Base-by-base conservation (phyloP, 2,888 invertebrate genomes). In the Clunio marinus region DNA sequence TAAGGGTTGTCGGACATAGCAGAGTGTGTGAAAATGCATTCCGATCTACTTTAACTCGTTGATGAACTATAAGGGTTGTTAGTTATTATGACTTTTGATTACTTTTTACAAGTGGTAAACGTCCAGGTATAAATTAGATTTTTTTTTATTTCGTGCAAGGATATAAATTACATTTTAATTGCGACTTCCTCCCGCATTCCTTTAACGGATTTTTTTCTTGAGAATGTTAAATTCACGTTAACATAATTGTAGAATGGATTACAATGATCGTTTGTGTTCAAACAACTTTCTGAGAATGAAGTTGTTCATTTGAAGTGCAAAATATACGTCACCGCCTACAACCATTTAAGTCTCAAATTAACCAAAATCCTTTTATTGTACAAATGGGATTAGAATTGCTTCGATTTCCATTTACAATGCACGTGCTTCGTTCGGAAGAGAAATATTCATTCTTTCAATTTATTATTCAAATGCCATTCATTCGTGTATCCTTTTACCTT, bases 21-120 rank as follows among this genome's bases (percentile, higher is more conserved):
- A 4, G 66, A 66, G 51, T 66, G 66, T 66, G 66, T 66, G 66
- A 66, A 66, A 66, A 63, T 22, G 55, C 28, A 66, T 10, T 51
- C 8, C 22, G 25, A 37, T 28, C 35, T 32, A 32, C 35, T 32
- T 32, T 32, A 13, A 8, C 35, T 13, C 13, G 35, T 32, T 32
- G 35, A 10, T 45, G 45, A 17, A 20, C 3, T 1, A 22, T 55
- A 17, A 55, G 46, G 66, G 66, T 55, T 32, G 55, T 5, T 66
- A n/a, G n/a, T 32, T 55, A 55, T 55, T 51, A 4, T 28, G 35
- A 51, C 55, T 66, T 35, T 66, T 66, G 66, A 66, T 66, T 66
- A 22, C 55, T 55, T 66, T 66, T 66, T 51, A 66, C 66, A 66
- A 55, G 63, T 63, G 41, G 41, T n/a, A 41, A 41, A 15, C 41